Evolutionary conservation across 2,888 invertebrate species (phyloP).

Genomic region (Atethmia centrago): DNA sequence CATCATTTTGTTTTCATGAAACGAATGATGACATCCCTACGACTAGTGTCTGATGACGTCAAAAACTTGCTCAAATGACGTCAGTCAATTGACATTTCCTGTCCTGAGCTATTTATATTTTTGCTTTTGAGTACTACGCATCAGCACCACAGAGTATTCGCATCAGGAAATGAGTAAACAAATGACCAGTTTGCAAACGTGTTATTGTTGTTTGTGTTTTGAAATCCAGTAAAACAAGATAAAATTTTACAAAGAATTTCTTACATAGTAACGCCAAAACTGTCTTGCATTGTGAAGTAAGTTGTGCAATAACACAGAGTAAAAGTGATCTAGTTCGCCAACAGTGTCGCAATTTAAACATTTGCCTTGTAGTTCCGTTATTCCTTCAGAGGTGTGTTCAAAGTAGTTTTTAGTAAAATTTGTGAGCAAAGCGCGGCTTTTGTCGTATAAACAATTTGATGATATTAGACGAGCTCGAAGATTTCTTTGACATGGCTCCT

Average conservation of each 20-base stretch:
- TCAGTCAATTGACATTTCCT: conserved; percentile 39
- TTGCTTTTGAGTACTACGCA: conserved; percentile 50
- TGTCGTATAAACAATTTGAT: conserved; percentile 76
- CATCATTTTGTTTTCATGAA: neutral
- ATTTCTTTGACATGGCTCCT: conserved; percentile 83
- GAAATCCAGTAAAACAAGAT: conserved; percentile 28
- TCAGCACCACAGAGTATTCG: conserved; percentile 41
- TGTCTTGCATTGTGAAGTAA: conserved; percentile 5
- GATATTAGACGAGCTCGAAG: conserved; percentile 79
- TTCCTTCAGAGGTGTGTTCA: conserved; percentile 23
- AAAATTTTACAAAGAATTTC: neutral
- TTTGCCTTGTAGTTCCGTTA: conserved; percentile 8
- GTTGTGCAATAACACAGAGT: conserved; percentile 1
- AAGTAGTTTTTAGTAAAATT: conserved; percentile 31
- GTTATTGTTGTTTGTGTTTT: conserved; percentile 45
- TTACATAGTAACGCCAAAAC: neutral
- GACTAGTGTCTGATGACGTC: conserved; percentile 37
- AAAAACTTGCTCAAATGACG: conserved; percentile 45
- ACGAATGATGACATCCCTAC: conserved; percentile 48
- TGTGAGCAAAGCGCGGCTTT: conserved; percentile 43
- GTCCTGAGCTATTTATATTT: conserved; percentile 43
- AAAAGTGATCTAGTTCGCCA: conserved; percentile 23
- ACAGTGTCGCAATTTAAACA: conserved; percentile 57
- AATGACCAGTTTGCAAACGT: conserved; percentile 13
- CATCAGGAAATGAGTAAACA: conserved; percentile 27